Conservation (phyloP, 2,888 invertebrate species). For the Clunio marinus region DNA sequence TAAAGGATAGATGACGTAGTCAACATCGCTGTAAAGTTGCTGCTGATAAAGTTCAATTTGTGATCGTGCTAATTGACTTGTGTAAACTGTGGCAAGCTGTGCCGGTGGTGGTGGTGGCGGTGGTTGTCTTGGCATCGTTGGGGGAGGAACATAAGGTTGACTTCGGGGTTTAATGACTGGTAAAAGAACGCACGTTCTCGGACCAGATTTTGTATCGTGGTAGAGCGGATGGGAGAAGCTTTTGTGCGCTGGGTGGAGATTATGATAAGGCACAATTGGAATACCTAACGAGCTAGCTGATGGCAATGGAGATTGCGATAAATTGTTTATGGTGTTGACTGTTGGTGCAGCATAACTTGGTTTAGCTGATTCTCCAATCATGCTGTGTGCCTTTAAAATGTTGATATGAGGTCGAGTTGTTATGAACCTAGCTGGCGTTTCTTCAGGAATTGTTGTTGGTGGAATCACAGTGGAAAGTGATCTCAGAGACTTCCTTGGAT, state of each 20-base stretch:
- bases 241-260: conserved; percentile 60
- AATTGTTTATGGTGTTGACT: conserved; percentile 42
- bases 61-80: conserved; percentile 64
- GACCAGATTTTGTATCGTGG: conserved; percentile 53
- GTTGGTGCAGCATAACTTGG: conserved; percentile 57
- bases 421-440: conserved; percentile 71
- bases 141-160: conserved; percentile 64
- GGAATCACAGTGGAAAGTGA: conserved; percentile 49
- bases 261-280: conserved; percentile 52
- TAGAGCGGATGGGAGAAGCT: conserved; percentile 54
- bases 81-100: conserved; percentile 67
- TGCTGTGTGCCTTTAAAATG: conserved; percentile 69
- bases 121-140: conserved; percentile 57
- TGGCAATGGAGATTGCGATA: conserved; percentile 36
- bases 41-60: conserved; percentile 85
- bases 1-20: conserved; percentile 85
- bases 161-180: conserved; percentile 62
- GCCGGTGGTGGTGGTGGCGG: conserved; percentile 62
- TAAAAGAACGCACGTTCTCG: conserved; percentile 55
- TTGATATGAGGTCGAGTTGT: conserved; percentile 72
- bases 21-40: conserved; percentile 84
- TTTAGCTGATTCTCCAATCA: conserved; percentile 61
- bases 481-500: conserved; percentile 40
- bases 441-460: conserved; percentile 57
- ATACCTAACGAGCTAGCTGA: conserved; percentile 47